Percentiles rank a stretch among this genome's conserved stretches.
Conservation (phyloP, 2,113 vertebrate species). For the Xyrauchen texanus region DNA sequence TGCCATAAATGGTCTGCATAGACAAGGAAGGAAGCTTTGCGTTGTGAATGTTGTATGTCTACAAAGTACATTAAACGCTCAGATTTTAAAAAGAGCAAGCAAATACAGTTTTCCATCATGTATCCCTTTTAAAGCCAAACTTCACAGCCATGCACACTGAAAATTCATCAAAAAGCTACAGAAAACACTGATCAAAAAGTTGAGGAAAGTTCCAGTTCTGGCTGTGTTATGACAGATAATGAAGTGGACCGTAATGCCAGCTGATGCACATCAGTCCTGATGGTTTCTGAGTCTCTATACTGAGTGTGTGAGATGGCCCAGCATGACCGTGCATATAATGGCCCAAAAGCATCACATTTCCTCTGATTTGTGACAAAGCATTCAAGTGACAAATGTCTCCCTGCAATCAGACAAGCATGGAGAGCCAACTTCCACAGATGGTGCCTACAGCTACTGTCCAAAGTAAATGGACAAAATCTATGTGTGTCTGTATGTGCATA, state of each 20-base stretch:
- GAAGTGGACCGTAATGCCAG: conserved; percentile 19
- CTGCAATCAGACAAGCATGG: conserved; percentile 21
- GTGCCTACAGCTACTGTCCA: conserved; percentile 1
- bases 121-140: too few species aligned
- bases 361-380: conserved; percentile 27
- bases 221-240: conserved; percentile 10
- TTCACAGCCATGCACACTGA: too few species aligned
- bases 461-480: conserved; percentile 26
- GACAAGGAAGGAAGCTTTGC: too few species aligned
- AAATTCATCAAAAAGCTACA: too few species aligned
- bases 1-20: too few species aligned
- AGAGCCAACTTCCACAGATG: conserved; percentile 13
- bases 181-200: too few species aligned
- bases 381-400: conserved; percentile 23
- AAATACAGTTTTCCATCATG: too few species aligned
- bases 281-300: neutral
- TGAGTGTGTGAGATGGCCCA: conserved; percentile 32
- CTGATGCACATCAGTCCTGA: conserved; percentile 41
- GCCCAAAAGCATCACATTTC: conserved; percentile 36
- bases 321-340: conserved; percentile 46
- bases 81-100: too few species aligned
- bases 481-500: neutral
- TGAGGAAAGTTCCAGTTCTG: neutral
- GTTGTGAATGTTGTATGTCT: too few species aligned
- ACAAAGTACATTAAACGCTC: too few species aligned